These are phyloP conservation scores for Tachystola acroxantha DNA, from an alignment of 2,888 invertebrate genomes.

Conservation along the genomic window DNA sequence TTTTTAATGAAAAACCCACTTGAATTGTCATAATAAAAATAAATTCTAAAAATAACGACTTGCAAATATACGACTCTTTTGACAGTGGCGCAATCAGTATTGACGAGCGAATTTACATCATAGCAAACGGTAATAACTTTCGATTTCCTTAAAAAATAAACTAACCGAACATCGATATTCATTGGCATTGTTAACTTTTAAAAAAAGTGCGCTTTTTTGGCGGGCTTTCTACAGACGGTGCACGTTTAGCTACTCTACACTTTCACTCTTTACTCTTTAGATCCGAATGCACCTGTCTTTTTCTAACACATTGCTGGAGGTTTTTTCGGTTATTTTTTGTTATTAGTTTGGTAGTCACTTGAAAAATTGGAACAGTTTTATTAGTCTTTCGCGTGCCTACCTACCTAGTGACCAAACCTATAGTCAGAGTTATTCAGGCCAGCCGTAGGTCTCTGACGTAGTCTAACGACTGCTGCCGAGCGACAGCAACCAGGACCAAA, in stretches of 20 bases:
- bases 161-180: conserved; percentile 23
- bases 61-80: background rate
- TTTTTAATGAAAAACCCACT: no score
- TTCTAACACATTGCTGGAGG: background rate
- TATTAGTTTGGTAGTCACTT: no score
- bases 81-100: background rate
- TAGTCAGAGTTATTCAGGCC: no score
- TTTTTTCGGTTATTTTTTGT: no score
- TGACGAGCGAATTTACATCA: conserved; percentile 7
- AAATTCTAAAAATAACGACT: background rate
- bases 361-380: no score
- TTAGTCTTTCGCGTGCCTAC: no score
- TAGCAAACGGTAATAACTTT: conserved; percentile 34
- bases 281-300: background rate
- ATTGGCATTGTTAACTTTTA: conserved; percentile 26
- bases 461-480: no score
- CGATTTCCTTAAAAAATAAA: conserved; percentile 39
- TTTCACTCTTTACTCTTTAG: conserved; percentile 16
- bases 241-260: conserved; percentile 10
- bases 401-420: no score
- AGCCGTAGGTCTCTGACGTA: no score
- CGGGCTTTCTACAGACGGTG: conserved; percentile 23
- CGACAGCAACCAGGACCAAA: no score
- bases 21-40: no score
- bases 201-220: conserved; percentile 19